Base-by-base conservation (phyloP, 2,797 vertebrate genomes). In the Cichlasoma orientale region DNA sequence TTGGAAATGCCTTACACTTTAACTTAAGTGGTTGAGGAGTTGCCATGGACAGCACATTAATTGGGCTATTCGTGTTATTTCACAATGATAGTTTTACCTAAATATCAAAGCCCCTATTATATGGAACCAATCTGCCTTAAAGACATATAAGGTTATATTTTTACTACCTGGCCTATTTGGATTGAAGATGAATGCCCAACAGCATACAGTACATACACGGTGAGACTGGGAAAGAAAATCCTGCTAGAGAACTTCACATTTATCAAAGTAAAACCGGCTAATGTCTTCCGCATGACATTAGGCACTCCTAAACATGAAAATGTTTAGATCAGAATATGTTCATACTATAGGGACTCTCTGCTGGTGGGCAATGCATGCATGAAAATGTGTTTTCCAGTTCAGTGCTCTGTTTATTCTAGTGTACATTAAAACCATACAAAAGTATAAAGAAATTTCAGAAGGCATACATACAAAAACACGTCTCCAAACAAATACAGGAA, bases 11-110 rank as follows among this genome's bases (percentile, higher is more conserved):
- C 16, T 63, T 9, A n/a, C 13, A 58, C 56, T 36, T 74, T 29
- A n/a, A 38, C 18, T 14, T 23, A 27, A 27, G 38, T 44, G 23
- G 59, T 44, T 63, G 23, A 44, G 9, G 23, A 44, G 25, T 44
- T 63, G 21, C 56, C 23, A 36, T 50, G 69, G 77, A 81, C 23
- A 44, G 23, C 11, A 21, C 59, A 71, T 27, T 87, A 83, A 91
- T 87, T 78, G 75, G 69, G 21, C 6, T 29, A 70, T 36, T 75
- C 72, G 79, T 83, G 70, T 75, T 82, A 58, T 75, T 66, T 59
- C 25, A 57, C 16, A 66, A 66, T 69, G 82, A 33, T 23, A 56
- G 3, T 33, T 71, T 74, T 38, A 1, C 13, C 9, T 53, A 25
- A 38, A 57, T 57, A 21, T 47, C 23, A 29, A 44, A 33, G 19